Evolutionary conservation across 1,140 invertebrate species (phyloP).

Genomic region (Sminthurides bifidus): DNA sequence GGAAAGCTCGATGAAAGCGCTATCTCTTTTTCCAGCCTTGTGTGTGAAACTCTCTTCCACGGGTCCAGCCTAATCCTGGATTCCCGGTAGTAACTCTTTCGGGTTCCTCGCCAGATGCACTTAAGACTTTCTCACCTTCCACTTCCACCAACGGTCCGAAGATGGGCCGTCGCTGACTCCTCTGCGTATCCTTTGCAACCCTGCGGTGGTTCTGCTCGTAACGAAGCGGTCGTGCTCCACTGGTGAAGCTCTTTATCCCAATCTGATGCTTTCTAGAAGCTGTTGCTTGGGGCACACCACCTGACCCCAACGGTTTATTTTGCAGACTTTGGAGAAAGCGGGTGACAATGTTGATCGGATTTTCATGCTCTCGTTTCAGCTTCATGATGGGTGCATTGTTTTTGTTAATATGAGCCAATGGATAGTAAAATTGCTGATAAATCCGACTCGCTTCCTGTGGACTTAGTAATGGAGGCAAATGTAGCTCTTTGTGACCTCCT

Average conservation of each 20-base stretch:
- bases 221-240: too few relatives aligned
- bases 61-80: not conserved
- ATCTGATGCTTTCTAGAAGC: too few relatives aligned
- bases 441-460: not conserved
- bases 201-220: too few relatives aligned
- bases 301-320: not conserved
- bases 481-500: not conserved
- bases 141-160: too few relatives aligned
- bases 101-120: too few relatives aligned
- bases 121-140: too few relatives aligned
- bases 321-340: not conserved
- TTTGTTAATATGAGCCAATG: not conserved
- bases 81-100: too few relatives aligned
- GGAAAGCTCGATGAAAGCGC: too few relatives aligned
- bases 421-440: not conserved
- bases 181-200: too few relatives aligned
- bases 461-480: not conserved
- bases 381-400: not conserved
- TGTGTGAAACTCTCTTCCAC: constrained; percentile 4
- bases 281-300: not conserved
- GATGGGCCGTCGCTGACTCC: too few relatives aligned
- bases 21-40: constrained; percentile 7
- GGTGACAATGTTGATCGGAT: not conserved
- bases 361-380: not conserved
- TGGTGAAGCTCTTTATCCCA: too few relatives aligned